These are phyloP conservation scores for Hippocampus kuda DNA, from an alignment of 2,797 vertebrate species.

Conservation along the genomic window DNA sequence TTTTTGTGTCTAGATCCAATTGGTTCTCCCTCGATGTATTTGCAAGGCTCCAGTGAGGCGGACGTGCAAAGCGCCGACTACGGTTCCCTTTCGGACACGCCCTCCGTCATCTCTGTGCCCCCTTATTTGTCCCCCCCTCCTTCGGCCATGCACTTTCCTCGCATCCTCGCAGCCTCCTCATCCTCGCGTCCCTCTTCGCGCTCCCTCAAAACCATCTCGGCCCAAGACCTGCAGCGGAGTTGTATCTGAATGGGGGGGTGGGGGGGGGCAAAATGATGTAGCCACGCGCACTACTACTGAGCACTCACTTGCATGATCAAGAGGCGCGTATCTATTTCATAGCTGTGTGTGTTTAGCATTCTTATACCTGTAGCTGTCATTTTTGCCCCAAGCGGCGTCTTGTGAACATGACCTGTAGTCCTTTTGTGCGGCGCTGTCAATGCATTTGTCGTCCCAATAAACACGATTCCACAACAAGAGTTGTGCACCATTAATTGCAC, in stretches of 20 bases:
- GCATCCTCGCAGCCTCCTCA: slow-evolving; percentile 61
- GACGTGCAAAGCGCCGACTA: slow-evolving; percentile 53
- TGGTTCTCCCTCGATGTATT: slow-evolving; percentile 50
- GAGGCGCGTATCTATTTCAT: too few relatives aligned
- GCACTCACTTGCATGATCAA: too few relatives aligned
- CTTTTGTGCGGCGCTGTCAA: background rate
- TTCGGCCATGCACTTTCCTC: slow-evolving; percentile 62
- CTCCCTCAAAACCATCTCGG: slow-evolving; percentile 68
- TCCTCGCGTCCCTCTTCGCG: slow-evolving; percentile 61
- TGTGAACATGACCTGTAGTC: background rate
- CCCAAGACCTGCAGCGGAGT: slow-evolving; percentile 66
- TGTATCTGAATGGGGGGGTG: slow-evolving; percentile 42
- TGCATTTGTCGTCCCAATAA: background rate
- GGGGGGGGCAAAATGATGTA: background rate
- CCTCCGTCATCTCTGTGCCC: slow-evolving; percentile 75
- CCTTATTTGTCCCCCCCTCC: slow-evolving; percentile 70
- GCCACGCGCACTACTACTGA: too few relatives aligned
- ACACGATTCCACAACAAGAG: background rate
- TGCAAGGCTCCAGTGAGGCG: slow-evolving; percentile 46
- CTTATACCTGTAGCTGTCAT: too few relatives aligned
- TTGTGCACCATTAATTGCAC: too few relatives aligned
- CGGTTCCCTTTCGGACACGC: slow-evolving; percentile 69
- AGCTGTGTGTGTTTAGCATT: too few relatives aligned
- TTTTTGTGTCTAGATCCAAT: slow-evolving; percentile 51
- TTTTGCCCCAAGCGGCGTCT: too few relatives aligned